Conservation (phyloP, 2,113 vertebrate species). For the Caloenas nicobarica region DNA sequence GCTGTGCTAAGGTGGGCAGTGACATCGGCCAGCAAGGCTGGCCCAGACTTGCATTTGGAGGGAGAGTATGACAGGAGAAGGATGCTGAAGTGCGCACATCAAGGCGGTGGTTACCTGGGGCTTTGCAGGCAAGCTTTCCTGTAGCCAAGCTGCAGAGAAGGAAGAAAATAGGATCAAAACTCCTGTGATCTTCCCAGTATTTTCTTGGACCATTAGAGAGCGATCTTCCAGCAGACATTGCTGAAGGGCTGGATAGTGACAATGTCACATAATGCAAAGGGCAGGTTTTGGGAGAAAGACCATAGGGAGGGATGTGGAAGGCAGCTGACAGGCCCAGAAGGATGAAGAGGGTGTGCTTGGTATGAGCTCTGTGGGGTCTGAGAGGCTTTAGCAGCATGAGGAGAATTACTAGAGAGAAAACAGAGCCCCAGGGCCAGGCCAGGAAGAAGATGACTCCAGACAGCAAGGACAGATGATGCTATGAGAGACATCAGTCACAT, state of each 20-base stretch:
- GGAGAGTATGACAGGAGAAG: background rate
- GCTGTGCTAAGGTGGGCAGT: background rate
- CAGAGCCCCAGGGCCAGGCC: background rate
- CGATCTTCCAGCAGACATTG: background rate
- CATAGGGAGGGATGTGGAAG: background rate
- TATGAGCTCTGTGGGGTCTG: background rate
- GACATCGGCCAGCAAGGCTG: background rate
- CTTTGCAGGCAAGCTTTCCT: background rate
- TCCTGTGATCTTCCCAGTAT: background rate
- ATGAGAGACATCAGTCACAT: background rate
- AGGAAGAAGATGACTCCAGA: background rate
- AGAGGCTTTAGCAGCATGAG: background rate
- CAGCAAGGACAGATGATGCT: background rate
- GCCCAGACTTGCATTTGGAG: background rate
- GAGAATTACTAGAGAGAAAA: background rate
- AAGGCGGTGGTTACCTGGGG: background rate
- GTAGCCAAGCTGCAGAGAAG: background rate
- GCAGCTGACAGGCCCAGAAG: background rate
- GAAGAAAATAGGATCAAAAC: background rate
- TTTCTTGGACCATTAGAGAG: background rate
- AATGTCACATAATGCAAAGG: background rate
- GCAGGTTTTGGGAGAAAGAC: background rate
- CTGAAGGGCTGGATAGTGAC: background rate
- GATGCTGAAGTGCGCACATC: background rate
- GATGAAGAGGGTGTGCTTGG: background rate